Conservation (phyloP, 2,113 vertebrate genomes). For the Brienomyrus longianalis region DNA sequence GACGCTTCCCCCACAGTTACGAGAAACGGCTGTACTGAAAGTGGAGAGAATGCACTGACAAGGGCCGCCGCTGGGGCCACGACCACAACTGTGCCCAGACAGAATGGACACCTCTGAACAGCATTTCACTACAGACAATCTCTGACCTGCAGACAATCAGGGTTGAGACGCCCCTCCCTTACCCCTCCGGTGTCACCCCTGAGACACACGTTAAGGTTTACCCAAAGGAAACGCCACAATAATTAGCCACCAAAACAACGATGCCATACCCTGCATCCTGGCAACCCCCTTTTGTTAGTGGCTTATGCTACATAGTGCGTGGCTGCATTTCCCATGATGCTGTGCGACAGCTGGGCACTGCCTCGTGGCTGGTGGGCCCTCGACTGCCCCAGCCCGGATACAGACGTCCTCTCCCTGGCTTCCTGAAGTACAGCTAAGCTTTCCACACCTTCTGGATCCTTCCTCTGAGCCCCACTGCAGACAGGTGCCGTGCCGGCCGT, state of each 20-base stretch:
- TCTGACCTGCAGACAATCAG: not conserved
- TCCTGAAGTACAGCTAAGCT: not conserved
- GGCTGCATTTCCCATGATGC: not conserved
- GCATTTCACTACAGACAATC: not conserved
- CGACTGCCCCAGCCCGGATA: not conserved
- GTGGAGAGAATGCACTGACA: slow-evolving; percentile 45
- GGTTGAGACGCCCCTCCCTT: not conserved
- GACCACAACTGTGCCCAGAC: slow-evolving; percentile 47
- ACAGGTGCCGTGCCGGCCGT: not conserved
- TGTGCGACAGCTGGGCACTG: not conserved
- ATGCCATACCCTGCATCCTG: not conserved
- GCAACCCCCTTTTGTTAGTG: not conserved
- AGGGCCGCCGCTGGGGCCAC: slow-evolving; percentile 48
- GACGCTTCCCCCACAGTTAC: slow-evolving; percentile 58
- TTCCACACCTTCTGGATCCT: not conserved
- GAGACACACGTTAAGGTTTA: not conserved
- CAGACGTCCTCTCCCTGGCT: not conserved
- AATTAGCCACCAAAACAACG: not conserved
- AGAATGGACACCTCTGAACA: slow-evolving; percentile 38
- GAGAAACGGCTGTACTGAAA: slow-evolving; percentile 85
- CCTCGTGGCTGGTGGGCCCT: not conserved
- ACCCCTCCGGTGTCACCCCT: not conserved
- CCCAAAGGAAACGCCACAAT: not conserved
- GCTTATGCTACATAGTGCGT: not conserved
- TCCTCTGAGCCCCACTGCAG: not conserved